Evolutionary conservation across 1,140 invertebrate species (phyloP).

Genomic region (Caenorhabditis latens): DNA sequence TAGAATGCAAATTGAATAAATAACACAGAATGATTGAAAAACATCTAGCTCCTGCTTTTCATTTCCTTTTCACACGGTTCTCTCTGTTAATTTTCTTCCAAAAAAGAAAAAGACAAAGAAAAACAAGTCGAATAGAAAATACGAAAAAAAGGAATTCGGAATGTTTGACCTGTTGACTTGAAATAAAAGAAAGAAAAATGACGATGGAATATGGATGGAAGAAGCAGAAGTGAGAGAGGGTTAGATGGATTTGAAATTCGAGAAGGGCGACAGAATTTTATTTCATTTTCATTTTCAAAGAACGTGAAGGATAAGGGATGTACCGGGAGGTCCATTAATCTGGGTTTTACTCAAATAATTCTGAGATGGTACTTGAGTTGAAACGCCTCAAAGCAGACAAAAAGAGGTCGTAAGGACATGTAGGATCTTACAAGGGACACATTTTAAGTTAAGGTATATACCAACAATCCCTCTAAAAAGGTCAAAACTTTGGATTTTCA

Average conservation of each 20-base stretch:
- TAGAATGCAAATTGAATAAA: no score
- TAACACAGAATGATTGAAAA: no score
- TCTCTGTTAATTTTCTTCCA: no score
- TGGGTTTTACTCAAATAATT: neutral
- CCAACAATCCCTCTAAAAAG: no score
- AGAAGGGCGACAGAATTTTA: slow-evolving; percentile 34
- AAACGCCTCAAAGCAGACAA: neutral
- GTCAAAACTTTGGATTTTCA: no score
- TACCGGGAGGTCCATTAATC: neutral
- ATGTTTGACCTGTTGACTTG: slow-evolving; percentile 18
- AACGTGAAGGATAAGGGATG: neutral
- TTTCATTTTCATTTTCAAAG: slow-evolving; percentile 20
- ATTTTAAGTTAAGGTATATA: no score
- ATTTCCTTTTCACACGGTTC: no score
- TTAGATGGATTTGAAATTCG: neutral
- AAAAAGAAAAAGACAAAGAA: neutral
- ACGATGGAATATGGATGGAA: neutral
- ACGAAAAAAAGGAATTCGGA: neutral
- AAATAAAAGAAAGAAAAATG: neutral
- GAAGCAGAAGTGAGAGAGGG: neutral
- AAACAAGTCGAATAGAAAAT: neutral
- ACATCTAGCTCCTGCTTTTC: no score
- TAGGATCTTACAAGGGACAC: no score
- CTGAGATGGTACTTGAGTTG: neutral
- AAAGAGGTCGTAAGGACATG: no score